A percentile compares a stretch with the other conserved stretches of the same genome.
phyloP scores from a whole-genome alignment of 2,113 vertebrate genomes.

The Acanthochromis polyacanthus region DNA sequence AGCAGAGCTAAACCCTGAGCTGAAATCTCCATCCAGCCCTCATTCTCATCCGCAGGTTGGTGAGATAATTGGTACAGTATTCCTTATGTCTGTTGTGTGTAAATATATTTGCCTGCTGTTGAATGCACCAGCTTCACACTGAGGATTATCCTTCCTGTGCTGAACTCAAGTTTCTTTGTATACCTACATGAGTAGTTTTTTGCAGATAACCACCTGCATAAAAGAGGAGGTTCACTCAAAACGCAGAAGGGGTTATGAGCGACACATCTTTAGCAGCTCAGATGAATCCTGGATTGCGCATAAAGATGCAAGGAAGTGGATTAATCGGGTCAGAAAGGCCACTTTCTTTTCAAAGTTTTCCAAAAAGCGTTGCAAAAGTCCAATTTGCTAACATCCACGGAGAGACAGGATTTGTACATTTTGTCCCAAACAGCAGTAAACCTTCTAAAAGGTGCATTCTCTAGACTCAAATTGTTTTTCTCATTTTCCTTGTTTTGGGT shows the following conservation, averaged over 20 bases:
- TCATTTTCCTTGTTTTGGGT: slow-evolving; percentile 32
- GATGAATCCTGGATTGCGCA: not conserved
- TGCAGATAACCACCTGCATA: slow-evolving; percentile 6
- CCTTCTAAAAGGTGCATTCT: not conserved
- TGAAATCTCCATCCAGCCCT: slow-evolving; percentile 54
- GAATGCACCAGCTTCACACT: slow-evolving; percentile 50
- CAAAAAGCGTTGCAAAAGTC: too few relatives aligned
- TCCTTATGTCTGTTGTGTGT: slow-evolving; percentile 48
- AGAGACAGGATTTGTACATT: not conserved
- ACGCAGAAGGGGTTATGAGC: not conserved
- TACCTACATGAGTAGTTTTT: slow-evolving; percentile 47
- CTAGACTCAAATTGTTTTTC: not conserved
- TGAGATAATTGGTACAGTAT: slow-evolving; percentile 70
- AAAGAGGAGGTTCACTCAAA: slow-evolving; percentile 44
- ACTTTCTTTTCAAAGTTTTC: not conserved
- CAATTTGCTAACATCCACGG: too few relatives aligned
- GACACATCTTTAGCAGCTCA: not conserved
- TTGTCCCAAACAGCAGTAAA: not conserved
- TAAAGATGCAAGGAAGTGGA: not conserved
- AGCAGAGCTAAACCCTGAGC: slow-evolving; percentile 55
- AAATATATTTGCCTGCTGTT: slow-evolving; percentile 54
- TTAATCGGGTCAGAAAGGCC: too few relatives aligned
- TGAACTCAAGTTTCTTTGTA: slow-evolving; percentile 63
- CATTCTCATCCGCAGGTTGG: slow-evolving; percentile 73
- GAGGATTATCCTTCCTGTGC: slow-evolving; percentile 54